A percentile compares a stretch with the other conserved stretches of the same genome.
phyloP scores from a whole-genome alignment of 2,113 vertebrate species.

The Colinus virginianus region DNA sequence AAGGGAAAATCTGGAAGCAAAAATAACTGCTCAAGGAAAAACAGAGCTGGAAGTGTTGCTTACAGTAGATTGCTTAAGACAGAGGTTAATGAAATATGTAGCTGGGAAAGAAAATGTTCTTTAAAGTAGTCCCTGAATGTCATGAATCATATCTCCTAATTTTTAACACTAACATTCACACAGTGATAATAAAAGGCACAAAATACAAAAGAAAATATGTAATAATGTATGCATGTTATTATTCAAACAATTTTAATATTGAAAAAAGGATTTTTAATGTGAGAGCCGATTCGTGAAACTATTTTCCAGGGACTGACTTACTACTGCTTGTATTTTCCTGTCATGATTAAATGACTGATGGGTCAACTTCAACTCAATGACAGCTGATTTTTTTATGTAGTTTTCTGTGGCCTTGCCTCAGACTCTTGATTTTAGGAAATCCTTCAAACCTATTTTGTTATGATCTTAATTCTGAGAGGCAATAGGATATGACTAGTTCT shows the following conservation, averaged over 20 bases:
- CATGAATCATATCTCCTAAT: not conserved
- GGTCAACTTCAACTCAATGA: not conserved
- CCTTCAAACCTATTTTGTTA: not conserved
- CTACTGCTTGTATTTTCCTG: not conserved
- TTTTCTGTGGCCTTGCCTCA: not conserved
- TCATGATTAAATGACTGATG: not conserved
- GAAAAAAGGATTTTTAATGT: not conserved
- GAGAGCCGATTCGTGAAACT: rapidly evolving
- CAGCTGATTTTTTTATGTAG: not conserved
- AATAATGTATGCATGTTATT: not conserved
- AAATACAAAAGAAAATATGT: not conserved
- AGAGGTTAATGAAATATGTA: not conserved
- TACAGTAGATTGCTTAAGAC: not conserved
- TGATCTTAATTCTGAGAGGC: not conserved
- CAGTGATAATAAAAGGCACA: not conserved
- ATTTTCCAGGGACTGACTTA: not conserved
- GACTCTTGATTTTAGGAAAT: not conserved
- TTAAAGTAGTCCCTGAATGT: not conserved
- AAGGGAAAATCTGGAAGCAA: not conserved
- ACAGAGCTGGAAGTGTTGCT: not conserved
- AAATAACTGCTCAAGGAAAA: not conserved
- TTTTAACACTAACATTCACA: not conserved
- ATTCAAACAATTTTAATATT: not conserved
- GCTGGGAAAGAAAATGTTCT: not conserved
- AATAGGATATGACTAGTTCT: not conserved